These are phyloP conservation scores for Hesperophylax magnus DNA, from an alignment of 1,140 invertebrate species.

Conservation along the genomic window DNA sequence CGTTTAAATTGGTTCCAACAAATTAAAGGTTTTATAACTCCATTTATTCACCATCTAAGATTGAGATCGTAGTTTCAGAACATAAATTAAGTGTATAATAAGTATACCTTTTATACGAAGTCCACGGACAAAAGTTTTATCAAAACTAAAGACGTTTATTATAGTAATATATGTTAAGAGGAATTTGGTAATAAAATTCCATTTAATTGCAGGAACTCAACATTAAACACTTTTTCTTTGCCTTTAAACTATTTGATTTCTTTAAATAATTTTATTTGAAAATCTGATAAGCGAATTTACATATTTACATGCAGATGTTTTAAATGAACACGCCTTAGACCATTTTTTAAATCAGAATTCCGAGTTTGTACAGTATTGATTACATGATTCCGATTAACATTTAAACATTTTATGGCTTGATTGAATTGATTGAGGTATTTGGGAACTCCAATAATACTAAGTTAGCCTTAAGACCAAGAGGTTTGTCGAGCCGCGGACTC, in stretches of 20 bases:
- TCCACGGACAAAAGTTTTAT: conserved; percentile 1
- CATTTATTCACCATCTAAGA: conserved; percentile 3
- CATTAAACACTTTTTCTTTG: conserved; percentile 12
- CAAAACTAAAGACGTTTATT: neutral
- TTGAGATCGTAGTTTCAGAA: neutral
- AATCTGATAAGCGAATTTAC: conserved; percentile 20
- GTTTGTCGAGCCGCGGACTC: no score
- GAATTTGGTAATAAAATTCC: conserved; percentile 14
- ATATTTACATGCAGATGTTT: neutral
- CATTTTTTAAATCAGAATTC: no score
- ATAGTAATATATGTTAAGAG: neutral
- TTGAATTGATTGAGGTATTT: no score
- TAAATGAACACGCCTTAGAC: neutral
- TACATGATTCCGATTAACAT: no score
- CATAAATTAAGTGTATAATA: neutral
- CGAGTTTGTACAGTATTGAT: no score
- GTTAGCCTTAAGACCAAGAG: no score
- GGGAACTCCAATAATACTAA: no score
- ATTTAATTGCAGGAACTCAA: conserved; percentile 4
- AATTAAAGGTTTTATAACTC: conserved; percentile 1
- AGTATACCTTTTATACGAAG: neutral
- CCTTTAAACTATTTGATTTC: conserved; percentile 7
- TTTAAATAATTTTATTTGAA: conserved; percentile 13
- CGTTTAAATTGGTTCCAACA: neutral
- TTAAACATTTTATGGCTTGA: no score